Percentiles rank a stretch among this genome's conserved stretches.
phyloP scores from a whole-genome alignment of 2,888 invertebrate species.

The Dicyrtomina minuta region DNA sequence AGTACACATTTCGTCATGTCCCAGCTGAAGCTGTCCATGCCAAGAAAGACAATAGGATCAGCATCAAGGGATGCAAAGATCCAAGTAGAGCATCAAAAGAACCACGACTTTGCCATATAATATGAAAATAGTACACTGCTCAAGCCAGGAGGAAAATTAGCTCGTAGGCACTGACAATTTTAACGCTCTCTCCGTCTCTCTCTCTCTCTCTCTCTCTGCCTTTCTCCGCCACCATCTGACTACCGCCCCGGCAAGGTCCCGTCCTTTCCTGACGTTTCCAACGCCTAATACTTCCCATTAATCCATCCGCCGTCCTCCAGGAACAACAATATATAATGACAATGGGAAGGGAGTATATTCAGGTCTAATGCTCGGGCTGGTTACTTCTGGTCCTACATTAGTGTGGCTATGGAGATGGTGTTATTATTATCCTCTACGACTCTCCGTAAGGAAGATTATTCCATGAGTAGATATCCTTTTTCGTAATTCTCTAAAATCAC shows the following conservation, averaged over 20 bases:
- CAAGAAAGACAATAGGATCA: conserved; percentile 26
- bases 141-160: not conserved
- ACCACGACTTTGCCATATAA: not conserved
- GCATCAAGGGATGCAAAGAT: conserved; percentile 9
- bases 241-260: too few relatives aligned
- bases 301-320: too few relatives aligned
- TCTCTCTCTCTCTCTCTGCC: not conserved
- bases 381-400: too few relatives aligned
- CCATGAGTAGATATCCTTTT: not conserved
- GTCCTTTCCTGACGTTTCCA: too few relatives aligned
- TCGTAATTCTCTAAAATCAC: not conserved
- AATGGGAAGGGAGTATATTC: too few relatives aligned
- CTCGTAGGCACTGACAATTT: not conserved
- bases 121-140: not conserved
- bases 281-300: too few relatives aligned
- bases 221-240: not conserved
- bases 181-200: not conserved
- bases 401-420: not conserved
- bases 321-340: too few relatives aligned
- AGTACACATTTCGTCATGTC: conserved; percentile 21
- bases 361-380: too few relatives aligned
- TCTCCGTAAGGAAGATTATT: not conserved
- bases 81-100: conserved; percentile 11
- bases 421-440: too few relatives aligned
- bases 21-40: conserved; percentile 21